Base-by-base conservation (phyloP, 1,140 invertebrate species). In the Sesamia nonagrioides region DNA sequence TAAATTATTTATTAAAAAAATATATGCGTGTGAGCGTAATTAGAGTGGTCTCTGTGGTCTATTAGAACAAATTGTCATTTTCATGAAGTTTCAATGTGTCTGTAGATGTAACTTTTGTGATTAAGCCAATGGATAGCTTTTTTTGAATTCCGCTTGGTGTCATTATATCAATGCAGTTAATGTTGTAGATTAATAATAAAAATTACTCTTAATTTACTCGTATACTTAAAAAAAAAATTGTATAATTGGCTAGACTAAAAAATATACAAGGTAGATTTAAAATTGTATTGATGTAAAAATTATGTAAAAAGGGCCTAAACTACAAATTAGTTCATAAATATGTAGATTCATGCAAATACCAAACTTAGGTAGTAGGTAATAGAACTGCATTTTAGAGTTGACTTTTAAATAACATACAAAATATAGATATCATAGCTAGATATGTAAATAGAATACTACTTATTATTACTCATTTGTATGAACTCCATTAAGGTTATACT, bases 301-400 rank as follows among this genome's bases (percentile, higher is more conserved):
- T 40, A 6, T 9, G 6, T 54, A 54, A 11, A 11, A 27, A 56
- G 13, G 54, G 54, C 54, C 54, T 58, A 58, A 33, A 21, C 8
- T 8, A 3, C 9, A 54, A 11, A 56, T 56, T 18, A 18, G 0
- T 17, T 6, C 7, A 9, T 18, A 18, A 54, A n/a, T n/a, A n/a
- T n/a, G n/a, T 50, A 50, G 3, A 50, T 50, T 50, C n/a, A 13
- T 4, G n/a, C 4, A 54, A 45, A 45, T 45, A 45, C 11, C 45
- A 50, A 11, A 3, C 4, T 50, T n/a, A 5, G 15, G 18, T 27
- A 27, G 54, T 27, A 27, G 54, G 13, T 50, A 50, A n/a, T 50
- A 50, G 45, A 13, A 45, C 11, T 15, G 42, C 42, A 69, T 69
- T 69, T 69, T 69, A 69, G 42, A 69, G 6, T 69, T 33, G 42